phyloP scores from a whole-genome alignment of 2,113 vertebrate genomes.

The Sigmodon hispidus region DNA sequence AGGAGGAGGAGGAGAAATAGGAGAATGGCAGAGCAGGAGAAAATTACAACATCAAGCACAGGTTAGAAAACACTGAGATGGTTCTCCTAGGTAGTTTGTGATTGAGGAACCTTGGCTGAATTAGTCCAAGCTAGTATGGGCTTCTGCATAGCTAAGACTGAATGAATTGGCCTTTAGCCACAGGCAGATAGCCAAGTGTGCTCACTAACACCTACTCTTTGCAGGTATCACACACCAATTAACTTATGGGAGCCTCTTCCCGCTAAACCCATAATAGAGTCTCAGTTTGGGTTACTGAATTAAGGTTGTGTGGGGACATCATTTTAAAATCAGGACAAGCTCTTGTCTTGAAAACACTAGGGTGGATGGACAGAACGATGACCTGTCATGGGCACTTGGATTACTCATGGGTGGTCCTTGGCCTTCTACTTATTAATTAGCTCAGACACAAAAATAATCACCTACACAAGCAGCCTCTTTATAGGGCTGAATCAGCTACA shows the following conservation, averaged over 20 bases:
- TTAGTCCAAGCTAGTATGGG: accelerated
- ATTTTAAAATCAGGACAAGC: not conserved
- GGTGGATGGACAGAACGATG: not conserved
- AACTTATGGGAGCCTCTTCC: not conserved
- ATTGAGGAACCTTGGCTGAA: not conserved
- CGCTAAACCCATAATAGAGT: not conserved
- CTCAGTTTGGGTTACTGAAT: not conserved
- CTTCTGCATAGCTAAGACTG: not conserved
- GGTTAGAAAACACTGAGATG: not conserved
- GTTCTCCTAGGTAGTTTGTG: not conserved
- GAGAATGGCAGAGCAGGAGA: not conserved
- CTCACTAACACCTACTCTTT: not conserved
- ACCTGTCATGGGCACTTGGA: not conserved
- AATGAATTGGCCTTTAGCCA: not conserved
- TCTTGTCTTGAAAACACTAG: not conserved
- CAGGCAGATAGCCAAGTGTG: not conserved
- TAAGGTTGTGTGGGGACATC: not conserved
- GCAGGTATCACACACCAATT: not conserved
- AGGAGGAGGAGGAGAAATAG: not conserved
- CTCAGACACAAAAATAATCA: not conserved
- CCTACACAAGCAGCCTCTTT: not conserved
- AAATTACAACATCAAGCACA: not conserved
- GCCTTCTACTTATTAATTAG: slow-evolving; percentile 15
- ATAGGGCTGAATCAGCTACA: not conserved
- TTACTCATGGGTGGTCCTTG: not conserved